phyloP scores from a whole-genome alignment of 2,888 invertebrate genomes.

The Bombylius discolor region DNA sequence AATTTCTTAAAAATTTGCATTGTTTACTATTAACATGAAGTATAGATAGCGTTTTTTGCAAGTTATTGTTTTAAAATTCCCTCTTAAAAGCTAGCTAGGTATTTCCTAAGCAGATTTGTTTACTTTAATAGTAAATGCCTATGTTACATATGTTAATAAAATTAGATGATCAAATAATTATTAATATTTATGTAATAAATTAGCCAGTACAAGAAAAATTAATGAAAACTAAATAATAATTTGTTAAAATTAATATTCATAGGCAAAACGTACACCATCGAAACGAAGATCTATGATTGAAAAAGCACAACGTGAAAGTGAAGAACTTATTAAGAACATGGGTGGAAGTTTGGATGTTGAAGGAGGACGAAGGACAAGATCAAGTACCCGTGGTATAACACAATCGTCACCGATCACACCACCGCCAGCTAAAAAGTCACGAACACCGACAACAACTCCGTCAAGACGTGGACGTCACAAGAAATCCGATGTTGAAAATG shows the following conservation, averaged over 20 bases:
- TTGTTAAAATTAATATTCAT: slow-evolving; percentile 1
- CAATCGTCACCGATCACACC: slow-evolving; percentile 25
- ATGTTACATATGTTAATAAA: too few species aligned
- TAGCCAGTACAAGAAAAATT: not conserved
- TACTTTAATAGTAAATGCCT: too few species aligned
- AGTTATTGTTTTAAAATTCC: too few species aligned
- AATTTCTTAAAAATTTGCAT: too few species aligned
- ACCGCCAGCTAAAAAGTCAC: slow-evolving; percentile 30
- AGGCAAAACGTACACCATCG: slow-evolving; percentile 31
- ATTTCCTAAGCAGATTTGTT: too few species aligned
- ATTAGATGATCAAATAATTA: too few species aligned
- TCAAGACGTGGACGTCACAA: slow-evolving; percentile 27
- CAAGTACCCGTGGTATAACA: slow-evolving; percentile 31
- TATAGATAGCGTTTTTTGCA: too few species aligned
- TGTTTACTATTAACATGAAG: too few species aligned
- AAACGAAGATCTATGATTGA: slow-evolving; percentile 33
- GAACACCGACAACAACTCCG: slow-evolving; percentile 23
- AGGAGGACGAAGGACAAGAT: slow-evolving; percentile 33
- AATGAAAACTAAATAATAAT: not conserved
- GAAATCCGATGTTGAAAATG: slow-evolving; percentile 20
- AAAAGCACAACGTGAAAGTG: slow-evolving; percentile 34
- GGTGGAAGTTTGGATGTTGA: slow-evolving; percentile 33
- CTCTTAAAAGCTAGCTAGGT: too few species aligned
- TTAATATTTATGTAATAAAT: too few species aligned
- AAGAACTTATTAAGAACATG: slow-evolving; percentile 33